These are phyloP conservation scores for Drosophila tristis DNA, from an alignment of 1,140 invertebrate genomes.

Conservation along the genomic window DNA sequence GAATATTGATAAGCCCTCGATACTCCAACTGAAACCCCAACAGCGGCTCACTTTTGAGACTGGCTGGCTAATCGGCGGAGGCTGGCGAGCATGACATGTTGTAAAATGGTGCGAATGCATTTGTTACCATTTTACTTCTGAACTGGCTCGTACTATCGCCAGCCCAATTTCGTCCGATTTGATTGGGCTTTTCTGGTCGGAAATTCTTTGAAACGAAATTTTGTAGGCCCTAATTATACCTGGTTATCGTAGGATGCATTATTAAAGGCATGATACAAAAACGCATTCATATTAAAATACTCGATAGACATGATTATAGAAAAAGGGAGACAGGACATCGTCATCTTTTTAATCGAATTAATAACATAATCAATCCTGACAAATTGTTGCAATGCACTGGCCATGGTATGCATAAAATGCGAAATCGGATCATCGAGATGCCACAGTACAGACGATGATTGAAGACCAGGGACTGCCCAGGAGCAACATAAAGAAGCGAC, in stretches of 20 bases:
- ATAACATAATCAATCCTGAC: slow-evolving; percentile 55
- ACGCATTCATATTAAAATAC: too few relatives aligned
- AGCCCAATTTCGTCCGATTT: slow-evolving; percentile 23
- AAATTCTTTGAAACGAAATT: slow-evolving; percentile 11
- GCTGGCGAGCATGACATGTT: slow-evolving; percentile 33
- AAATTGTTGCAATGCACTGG: slow-evolving; percentile 26
- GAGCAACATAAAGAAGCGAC: slow-evolving; percentile 7
- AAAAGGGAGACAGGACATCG: too few relatives aligned
- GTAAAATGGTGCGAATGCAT: slow-evolving; percentile 75
- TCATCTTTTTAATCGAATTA: slow-evolving; percentile 23
- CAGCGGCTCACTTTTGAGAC: slow-evolving; percentile 27
- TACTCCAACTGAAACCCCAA: too few relatives aligned
- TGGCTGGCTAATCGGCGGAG: slow-evolving; percentile 41
- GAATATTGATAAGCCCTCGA: slow-evolving; percentile 77
- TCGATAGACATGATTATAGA: too few relatives aligned
- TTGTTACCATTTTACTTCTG: slow-evolving; percentile 62
- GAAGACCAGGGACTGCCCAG: slow-evolving; percentile 4
- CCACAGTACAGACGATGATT: slow-evolving; percentile 4
- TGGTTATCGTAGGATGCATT: not conserved
- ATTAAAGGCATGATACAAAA: too few relatives aligned
- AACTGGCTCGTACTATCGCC: not conserved
- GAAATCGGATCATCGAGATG: slow-evolving; percentile 36
- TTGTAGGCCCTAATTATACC: slow-evolving; percentile 15
- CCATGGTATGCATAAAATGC: slow-evolving; percentile 45
- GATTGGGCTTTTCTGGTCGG: slow-evolving; percentile 9